A percentile compares a stretch with the other conserved stretches of the same genome.
phyloP scores from a whole-genome alignment of 2,113 vertebrate species.

The Anarhynchus alexandrinus region DNA sequence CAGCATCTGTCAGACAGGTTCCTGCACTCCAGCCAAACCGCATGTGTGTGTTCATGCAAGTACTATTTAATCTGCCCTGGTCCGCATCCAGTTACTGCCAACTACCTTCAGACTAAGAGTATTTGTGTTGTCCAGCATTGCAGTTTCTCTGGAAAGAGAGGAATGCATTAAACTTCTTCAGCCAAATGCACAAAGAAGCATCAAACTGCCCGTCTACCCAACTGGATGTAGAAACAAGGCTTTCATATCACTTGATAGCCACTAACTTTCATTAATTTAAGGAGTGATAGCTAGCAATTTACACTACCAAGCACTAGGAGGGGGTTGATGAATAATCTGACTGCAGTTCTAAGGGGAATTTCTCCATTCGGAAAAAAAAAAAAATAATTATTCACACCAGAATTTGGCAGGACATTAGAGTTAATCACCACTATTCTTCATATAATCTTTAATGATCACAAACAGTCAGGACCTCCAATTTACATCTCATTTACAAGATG shows the following conservation, averaged over 20 bases:
- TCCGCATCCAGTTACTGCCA: background rate
- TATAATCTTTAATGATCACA: constrained; percentile 52
- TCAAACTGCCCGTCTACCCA: background rate
- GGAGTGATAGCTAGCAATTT: background rate
- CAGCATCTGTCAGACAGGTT: background rate
- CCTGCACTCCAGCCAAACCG: background rate
- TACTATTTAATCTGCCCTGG: background rate
- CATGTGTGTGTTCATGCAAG: background rate
- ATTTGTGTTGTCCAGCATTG: background rate
- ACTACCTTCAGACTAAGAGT: background rate
- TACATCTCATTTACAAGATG: constrained; percentile 59
- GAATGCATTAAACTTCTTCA: background rate
- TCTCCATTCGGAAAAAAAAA: background rate
- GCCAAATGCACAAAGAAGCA: background rate
- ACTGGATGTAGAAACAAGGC: background rate
- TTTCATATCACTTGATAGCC: background rate
- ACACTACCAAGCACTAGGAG: background rate
- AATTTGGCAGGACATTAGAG: constrained; percentile 52
- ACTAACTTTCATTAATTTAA: background rate
- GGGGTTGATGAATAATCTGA: background rate
- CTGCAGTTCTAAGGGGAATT: background rate
- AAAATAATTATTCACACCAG: background rate
- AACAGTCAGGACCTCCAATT: constrained; percentile 53
- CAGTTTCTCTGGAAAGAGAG: background rate
- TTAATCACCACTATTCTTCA: constrained; percentile 41